phyloP scores from a whole-genome alignment of 2,888 invertebrate genomes.

The Oegoconia quadripuncta region DNA sequence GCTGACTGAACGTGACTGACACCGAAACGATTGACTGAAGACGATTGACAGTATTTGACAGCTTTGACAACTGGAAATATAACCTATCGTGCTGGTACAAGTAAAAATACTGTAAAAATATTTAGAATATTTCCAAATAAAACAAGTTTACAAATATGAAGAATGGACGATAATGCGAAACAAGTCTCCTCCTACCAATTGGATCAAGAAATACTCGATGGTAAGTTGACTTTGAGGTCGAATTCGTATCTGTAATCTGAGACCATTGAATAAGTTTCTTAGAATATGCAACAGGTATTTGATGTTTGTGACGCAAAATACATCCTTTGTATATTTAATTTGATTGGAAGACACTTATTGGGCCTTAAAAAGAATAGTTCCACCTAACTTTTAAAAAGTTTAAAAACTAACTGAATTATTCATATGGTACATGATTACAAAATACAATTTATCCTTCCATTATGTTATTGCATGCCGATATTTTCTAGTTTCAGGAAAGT shows the following conservation, averaged over 20 bases:
- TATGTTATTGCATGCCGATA: too few relatives aligned
- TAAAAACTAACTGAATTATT: too few relatives aligned
- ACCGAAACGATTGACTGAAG: too few relatives aligned
- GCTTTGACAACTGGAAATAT: slow-evolving; percentile 17
- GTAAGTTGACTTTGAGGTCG: slow-evolving; percentile 37
- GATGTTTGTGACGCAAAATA: slow-evolving; percentile 43
- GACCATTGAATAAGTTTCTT: slow-evolving; percentile 22
- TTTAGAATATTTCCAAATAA: slow-evolving; percentile 37
- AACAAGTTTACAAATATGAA: slow-evolving; percentile 67
- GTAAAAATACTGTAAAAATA: slow-evolving; percentile 39
- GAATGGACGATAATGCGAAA: slow-evolving; percentile 75
- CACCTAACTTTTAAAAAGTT: background rate
- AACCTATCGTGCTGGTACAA: slow-evolving; percentile 44
- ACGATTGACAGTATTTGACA: slow-evolving; percentile 1
- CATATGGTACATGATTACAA: too few relatives aligned
- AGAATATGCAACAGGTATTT: slow-evolving; percentile 44
- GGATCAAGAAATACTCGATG: slow-evolving; percentile 73
- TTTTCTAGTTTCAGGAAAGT: too few relatives aligned
- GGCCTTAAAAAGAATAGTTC: background rate
- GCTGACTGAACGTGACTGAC: too few relatives aligned
- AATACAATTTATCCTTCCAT: too few relatives aligned
- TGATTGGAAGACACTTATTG: too few relatives aligned
- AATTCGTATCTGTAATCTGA: slow-evolving; percentile 39
- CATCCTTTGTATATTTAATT: slow-evolving; percentile 20
- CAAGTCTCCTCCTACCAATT: slow-evolving; percentile 66